Conservation (phyloP, 2,888 invertebrate species). For the Polietes domitor region DNA sequence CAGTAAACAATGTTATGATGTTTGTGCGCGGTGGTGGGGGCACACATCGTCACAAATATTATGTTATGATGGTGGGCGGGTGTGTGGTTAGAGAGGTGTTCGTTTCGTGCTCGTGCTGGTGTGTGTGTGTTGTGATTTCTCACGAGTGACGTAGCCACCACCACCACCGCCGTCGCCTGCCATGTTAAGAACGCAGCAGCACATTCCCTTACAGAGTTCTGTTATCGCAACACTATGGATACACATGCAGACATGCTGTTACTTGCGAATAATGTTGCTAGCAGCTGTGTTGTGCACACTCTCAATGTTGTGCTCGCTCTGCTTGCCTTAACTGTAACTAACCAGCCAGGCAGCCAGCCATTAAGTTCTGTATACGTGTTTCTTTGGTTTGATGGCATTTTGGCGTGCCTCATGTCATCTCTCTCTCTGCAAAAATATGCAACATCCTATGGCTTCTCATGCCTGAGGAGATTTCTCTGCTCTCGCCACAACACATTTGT, state of each 20-base stretch:
- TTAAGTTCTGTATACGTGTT: constrained; percentile 56
- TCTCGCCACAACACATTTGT: not conserved
- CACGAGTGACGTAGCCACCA: constrained; percentile 44
- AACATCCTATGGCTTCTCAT: constrained; percentile 65
- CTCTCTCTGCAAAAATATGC: constrained; percentile 38
- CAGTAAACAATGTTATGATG: not conserved
- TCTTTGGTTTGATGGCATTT: constrained; percentile 36
- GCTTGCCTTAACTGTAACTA: not conserved
- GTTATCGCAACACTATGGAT: constrained; percentile 1
- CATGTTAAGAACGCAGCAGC: constrained; percentile 30
- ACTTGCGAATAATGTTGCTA: constrained; percentile 23
- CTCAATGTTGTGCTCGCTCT: constrained; percentile 21
- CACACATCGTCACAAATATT: not conserved
- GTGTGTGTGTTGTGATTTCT: not conserved
- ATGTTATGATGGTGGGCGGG: not conserved
- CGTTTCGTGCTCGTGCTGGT: no score
- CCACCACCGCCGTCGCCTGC: not conserved
- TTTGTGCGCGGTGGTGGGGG: not conserved
- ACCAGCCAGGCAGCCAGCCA: no score
- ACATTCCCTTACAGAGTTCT: constrained; percentile 55
- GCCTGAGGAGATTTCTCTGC: constrained; percentile 8
- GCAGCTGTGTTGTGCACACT: not conserved
- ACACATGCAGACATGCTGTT: not conserved
- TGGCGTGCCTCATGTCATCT: not conserved
- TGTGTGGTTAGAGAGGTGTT: not conserved